Conservation (phyloP, 1,140 invertebrate species). For the Listronotus oregonensis region DNA sequence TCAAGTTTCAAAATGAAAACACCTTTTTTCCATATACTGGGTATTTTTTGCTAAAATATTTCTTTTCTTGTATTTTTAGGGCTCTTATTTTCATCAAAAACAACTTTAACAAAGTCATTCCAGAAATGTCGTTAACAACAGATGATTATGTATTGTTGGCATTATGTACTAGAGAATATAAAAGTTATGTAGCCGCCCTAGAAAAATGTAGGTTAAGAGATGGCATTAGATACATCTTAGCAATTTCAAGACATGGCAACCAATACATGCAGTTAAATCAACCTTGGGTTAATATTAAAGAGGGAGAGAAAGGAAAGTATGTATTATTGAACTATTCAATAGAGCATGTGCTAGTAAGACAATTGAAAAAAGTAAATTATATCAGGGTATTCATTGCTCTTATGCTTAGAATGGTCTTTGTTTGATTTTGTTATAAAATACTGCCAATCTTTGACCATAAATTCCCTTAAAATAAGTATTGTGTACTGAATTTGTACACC, state of each 20-base stretch:
- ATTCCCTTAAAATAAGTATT: too few relatives aligned
- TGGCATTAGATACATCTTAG: conserved; percentile 82
- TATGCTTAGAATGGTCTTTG: too few relatives aligned
- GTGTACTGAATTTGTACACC: too few relatives aligned
- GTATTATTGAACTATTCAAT: conserved; percentile 22
- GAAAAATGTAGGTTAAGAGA: conserved; percentile 86
- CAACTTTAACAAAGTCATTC: conserved; percentile 80
- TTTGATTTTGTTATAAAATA: too few relatives aligned
- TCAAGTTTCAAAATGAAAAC: too few relatives aligned
- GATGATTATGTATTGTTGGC: conserved; percentile 81
- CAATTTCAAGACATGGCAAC: conserved; percentile 91
- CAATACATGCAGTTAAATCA: conserved; percentile 94
- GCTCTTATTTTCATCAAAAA: conserved; percentile 88
- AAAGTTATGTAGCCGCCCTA: conserved; percentile 77
- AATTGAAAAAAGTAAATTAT: too few relatives aligned
- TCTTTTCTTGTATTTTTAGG: conserved; percentile 59
- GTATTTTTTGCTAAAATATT: too few relatives aligned
- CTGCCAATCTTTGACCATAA: too few relatives aligned
- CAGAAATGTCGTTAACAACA: conserved; percentile 68
- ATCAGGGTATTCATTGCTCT: too few relatives aligned
- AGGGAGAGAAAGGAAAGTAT: conserved; percentile 75
- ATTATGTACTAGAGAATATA: conserved; percentile 81
- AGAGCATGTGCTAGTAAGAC: too few relatives aligned
- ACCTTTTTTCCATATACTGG: too few relatives aligned
- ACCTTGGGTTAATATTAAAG: conserved; percentile 95